Conservation (phyloP, 2,888 invertebrate species). For the Ornithoptera alexandrae region DNA sequence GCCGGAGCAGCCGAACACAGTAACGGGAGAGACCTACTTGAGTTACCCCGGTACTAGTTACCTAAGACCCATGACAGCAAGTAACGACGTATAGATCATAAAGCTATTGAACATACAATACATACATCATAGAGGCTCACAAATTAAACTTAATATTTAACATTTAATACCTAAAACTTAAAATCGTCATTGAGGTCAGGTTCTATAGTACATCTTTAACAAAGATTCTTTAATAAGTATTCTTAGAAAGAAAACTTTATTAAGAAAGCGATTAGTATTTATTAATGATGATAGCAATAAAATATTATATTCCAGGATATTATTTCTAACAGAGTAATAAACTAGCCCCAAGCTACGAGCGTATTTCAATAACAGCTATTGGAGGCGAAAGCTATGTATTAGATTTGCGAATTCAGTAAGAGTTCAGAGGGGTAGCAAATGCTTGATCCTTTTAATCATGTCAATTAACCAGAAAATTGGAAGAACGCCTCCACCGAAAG, state of each 20-base stretch:
- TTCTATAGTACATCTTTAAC: too few species aligned
- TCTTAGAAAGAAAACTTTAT: too few species aligned
- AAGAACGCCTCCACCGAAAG: slow-evolving; percentile 38
- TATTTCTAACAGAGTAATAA: slow-evolving; percentile 40
- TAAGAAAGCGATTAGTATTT: neutral
- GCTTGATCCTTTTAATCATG: slow-evolving; percentile 59
- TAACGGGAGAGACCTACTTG: slow-evolving; percentile 17
- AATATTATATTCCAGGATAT: slow-evolving; percentile 35
- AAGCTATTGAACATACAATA: too few species aligned
- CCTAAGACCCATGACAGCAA: neutral
- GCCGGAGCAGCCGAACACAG: slow-evolving; percentile 11
- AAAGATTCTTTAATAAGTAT: too few species aligned
- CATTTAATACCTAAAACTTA: too few species aligned
- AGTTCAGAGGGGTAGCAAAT: slow-evolving; percentile 52
- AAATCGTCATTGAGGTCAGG: too few species aligned
- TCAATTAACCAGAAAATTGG: slow-evolving; percentile 66
- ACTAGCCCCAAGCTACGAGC: slow-evolving; percentile 36
- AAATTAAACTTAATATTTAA: too few species aligned
- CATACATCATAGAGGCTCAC: too few species aligned
- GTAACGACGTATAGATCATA: neutral
- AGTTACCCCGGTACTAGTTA: neutral
- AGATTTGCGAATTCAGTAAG: slow-evolving; percentile 52
- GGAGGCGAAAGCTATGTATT: slow-evolving; percentile 58
- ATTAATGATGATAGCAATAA: neutral
- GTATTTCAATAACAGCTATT: slow-evolving; percentile 57